Percentiles rank a stretch among this genome's conserved stretches.
These are phyloP conservation scores for Iselma pallidipennis DNA, from an alignment of 2,888 invertebrate genomes.

Conservation along the genomic window DNA sequence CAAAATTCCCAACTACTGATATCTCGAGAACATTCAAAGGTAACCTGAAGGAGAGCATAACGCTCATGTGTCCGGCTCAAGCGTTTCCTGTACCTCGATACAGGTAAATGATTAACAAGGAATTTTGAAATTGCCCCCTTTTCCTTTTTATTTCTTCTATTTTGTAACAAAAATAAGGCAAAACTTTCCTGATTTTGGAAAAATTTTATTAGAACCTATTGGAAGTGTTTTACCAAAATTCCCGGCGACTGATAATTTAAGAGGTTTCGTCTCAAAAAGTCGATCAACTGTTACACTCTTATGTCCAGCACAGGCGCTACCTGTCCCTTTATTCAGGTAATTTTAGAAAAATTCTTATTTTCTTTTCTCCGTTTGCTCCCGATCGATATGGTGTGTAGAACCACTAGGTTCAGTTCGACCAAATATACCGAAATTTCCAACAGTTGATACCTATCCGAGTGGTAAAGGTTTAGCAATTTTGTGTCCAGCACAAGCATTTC, in stretches of 20 bases:
- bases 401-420: conserved; percentile 58
- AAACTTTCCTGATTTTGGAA: background rate
- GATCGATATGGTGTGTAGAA: conserved; percentile 46
- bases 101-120: conserved; percentile 52
- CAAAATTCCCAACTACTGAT: conserved; percentile 61
- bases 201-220: conserved; percentile 52
- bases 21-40: conserved; percentile 65
- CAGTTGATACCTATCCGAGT: conserved; percentile 40
- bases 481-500: conserved; percentile 69
- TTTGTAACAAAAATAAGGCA: background rate
- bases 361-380: background rate
- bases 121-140: conserved; percentile 3
- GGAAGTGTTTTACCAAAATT: conserved; percentile 59
- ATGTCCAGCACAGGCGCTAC: conserved; percentile 70
- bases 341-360: conserved; percentile 27
- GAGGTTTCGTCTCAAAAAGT: conserved; percentile 42
- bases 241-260: conserved; percentile 47
- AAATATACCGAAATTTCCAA: conserved; percentile 51
- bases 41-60: conserved; percentile 47
- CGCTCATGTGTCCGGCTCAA: conserved; percentile 65
- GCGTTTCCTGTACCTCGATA: conserved; percentile 65
- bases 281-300: conserved; percentile 58
- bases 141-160: background rate
- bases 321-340: conserved; percentile 61
- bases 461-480: conserved; percentile 57